Percentiles rank a stretch among this genome's conserved stretches.
Evolutionary conservation across 2,113 vertebrate genomes (phyloP).

Genomic region (Pseudorasbora parva): DNA sequence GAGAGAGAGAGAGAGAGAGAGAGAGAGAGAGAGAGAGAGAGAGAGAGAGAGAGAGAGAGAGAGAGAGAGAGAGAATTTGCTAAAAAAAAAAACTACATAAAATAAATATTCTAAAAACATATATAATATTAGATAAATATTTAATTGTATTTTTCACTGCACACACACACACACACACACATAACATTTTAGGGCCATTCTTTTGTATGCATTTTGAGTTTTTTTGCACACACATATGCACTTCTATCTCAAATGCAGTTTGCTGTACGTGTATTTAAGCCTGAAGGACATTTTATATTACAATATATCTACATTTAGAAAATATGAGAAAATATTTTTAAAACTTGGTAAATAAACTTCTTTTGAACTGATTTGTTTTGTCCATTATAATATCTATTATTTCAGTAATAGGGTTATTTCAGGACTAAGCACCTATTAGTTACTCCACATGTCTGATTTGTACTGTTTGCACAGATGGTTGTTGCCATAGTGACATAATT

Average conservation of each 20-base stretch:
- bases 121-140: no score
- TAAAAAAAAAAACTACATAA: no score
- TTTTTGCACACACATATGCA: neutral
- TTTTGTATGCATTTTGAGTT: no score
- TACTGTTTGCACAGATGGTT: slow-evolving; percentile 31
- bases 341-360: neutral
- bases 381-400: no score
- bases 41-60: no score
- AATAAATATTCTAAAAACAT: no score
- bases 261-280: neutral
- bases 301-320: slow-evolving; percentile 1
- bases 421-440: neutral
- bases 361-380: neutral
- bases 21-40: no score
- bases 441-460: neutral
- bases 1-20: no score
- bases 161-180: no score
- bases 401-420: neutral
- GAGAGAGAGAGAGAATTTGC: no score
- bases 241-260: neutral
- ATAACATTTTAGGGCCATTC: no score
- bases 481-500: slow-evolving; percentile 44
- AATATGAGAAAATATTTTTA: neutral
- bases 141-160: no score
- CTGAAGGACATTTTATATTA: neutral